A percentile compares a stretch with the other conserved stretches of the same genome.
Evolutionary conservation across 2,888 invertebrate species (phyloP).

Genomic region (Aleiodes testaceus): DNA sequence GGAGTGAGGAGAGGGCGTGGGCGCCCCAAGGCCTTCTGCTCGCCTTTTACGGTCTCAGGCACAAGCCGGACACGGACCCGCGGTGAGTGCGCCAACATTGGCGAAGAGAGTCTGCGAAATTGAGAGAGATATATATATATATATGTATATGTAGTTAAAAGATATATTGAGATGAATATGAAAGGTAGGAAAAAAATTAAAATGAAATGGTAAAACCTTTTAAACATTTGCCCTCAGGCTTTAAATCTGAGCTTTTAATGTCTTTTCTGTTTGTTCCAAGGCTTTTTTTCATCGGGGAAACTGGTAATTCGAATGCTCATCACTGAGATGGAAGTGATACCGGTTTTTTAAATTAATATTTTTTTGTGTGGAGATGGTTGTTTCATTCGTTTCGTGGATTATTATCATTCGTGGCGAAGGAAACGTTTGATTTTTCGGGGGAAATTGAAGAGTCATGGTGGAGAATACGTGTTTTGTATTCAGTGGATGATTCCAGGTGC

Average conservation of each 20-base stretch:
- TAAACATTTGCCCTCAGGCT: slow-evolving; percentile 16
- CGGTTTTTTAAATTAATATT: too few species aligned
- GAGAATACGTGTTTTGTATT: too few species aligned
- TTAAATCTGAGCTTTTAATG: slow-evolving; percentile 10
- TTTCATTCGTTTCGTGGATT: too few species aligned
- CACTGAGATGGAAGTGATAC: too few species aligned
- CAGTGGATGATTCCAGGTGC: too few species aligned
- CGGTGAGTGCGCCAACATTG: slow-evolving; percentile 45
- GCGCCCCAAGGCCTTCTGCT: slow-evolving; percentile 68
- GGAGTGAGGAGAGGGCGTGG: slow-evolving; percentile 63
- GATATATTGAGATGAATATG: slow-evolving; percentile 31
- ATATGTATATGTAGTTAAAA: slow-evolving; percentile 32
- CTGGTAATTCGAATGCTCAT: too few species aligned
- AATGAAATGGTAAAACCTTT: slow-evolving; percentile 42
- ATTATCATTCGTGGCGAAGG: not conserved
- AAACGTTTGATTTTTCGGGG: not conserved
- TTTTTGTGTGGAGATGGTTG: too few species aligned
- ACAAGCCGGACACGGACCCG: slow-evolving; percentile 59
- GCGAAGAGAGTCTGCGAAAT: slow-evolving; percentile 43
- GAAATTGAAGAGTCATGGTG: not conserved
- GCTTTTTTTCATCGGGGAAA: not conserved
- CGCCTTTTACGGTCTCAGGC: slow-evolving; percentile 66
- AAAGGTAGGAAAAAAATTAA: slow-evolving; percentile 32
- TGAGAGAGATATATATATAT: slow-evolving; percentile 46
- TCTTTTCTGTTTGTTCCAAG: not conserved